These are phyloP conservation scores for Drosophila busckii DNA, from an alignment of 1,140 invertebrate species.

Conservation along the genomic window DNA sequence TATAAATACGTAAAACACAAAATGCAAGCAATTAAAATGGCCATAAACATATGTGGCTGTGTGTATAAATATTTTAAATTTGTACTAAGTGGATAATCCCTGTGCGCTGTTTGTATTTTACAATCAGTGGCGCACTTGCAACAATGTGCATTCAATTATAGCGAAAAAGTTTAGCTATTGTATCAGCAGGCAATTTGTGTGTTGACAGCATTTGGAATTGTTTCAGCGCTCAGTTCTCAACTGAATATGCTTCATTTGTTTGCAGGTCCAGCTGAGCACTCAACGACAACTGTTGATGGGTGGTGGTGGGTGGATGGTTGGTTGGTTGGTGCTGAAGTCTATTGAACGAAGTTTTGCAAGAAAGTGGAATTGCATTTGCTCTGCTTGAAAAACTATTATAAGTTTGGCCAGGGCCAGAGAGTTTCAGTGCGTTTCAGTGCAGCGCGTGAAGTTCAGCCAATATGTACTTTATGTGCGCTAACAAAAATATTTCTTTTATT, in stretches of 20 bases:
- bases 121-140: too few relatives aligned
- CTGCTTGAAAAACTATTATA: constrained; percentile 76
- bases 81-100: too few relatives aligned
- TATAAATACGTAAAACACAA: too few relatives aligned
- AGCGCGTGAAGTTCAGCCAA: too few relatives aligned
- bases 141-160: too few relatives aligned
- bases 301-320: not conserved
- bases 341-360: constrained; percentile 63
- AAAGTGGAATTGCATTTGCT: constrained; percentile 74
- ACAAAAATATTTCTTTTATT: constrained; percentile 77
- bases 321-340: constrained; percentile 24
- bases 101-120: too few relatives aligned
- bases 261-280: constrained; percentile 64
- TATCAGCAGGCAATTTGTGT: constrained; percentile 40
- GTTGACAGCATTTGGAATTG: constrained; percentile 6
- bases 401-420: constrained; percentile 51
- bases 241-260: constrained; percentile 68
- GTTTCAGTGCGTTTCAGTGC: too few relatives aligned
- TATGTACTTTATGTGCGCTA: constrained; percentile 76
- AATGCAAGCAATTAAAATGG: too few relatives aligned
- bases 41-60: too few relatives aligned
- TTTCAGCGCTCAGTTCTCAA: constrained; percentile 28
- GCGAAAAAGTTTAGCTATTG: constrained; percentile 36
- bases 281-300: constrained; percentile 45
- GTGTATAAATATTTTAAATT: too few relatives aligned